These are phyloP conservation scores for Chymomyza costata DNA, from an alignment of 1,140 invertebrate species.

Conservation along the genomic window DNA sequence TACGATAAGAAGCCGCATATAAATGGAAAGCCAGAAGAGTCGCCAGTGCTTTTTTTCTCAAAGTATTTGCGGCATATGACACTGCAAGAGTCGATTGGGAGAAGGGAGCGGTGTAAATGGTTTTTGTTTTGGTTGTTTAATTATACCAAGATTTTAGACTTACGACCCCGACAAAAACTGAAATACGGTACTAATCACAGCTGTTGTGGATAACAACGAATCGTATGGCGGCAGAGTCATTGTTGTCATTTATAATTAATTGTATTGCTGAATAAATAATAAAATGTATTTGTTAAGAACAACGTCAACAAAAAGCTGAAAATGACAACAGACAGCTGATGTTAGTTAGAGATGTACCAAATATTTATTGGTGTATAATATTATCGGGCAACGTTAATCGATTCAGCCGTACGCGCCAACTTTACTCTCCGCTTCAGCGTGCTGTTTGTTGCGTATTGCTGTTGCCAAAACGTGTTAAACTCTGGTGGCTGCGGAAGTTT, in stretches of 20 bases:
- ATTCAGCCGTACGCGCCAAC: neutral
- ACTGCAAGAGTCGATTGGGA: too few relatives aligned
- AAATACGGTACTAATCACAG: constrained; percentile 81
- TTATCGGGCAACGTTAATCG: too few relatives aligned
- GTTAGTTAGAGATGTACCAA: too few relatives aligned
- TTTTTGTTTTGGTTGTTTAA: constrained; percentile 15
- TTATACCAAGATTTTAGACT: constrained; percentile 21
- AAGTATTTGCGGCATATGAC: constrained; percentile 72
- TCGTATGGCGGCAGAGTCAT: constrained; percentile 53
- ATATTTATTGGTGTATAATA: too few relatives aligned
- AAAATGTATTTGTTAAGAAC: constrained; percentile 15
- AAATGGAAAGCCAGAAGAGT: constrained; percentile 84
- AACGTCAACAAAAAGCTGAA: constrained; percentile 67
- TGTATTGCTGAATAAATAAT: constrained; percentile 7
- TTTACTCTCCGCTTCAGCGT: constrained; percentile 15
- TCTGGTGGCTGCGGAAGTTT: constrained; percentile 10
- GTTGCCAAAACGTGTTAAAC: constrained; percentile 7
- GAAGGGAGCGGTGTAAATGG: neutral
- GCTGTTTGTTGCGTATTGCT: constrained; percentile 16
- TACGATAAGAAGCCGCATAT: constrained; percentile 85
- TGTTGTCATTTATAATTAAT: constrained; percentile 8
- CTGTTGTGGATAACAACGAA: constrained; percentile 77
- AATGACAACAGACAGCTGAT: constrained; percentile 29
- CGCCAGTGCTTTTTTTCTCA: constrained; percentile 70
- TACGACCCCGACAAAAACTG: constrained; percentile 81